A percentile compares a stretch with the other conserved stretches of the same genome.
These are phyloP conservation scores for Epinotia bilunana DNA, from an alignment of 2,888 invertebrate genomes.

Conservation along the genomic window DNA sequence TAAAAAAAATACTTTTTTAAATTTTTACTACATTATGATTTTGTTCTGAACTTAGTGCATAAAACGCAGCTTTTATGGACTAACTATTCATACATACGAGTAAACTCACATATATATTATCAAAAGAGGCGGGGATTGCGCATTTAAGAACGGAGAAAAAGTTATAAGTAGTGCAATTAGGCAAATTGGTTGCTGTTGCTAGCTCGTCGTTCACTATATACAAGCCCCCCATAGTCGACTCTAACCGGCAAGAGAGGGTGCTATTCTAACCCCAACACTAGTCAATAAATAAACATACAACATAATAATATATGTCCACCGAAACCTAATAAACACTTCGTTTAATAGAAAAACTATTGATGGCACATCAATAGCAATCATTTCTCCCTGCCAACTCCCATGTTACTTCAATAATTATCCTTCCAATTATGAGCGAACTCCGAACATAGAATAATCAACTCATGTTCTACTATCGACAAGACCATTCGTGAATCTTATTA, in stretches of 20 bases:
- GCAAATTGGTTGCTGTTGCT: too few relatives aligned
- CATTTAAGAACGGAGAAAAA: too few relatives aligned
- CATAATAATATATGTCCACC: not conserved
- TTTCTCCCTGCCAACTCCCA: not conserved
- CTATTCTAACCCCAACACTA: not conserved
- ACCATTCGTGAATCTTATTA: not conserved
- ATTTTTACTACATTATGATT: too few relatives aligned
- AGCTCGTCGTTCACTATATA: too few relatives aligned
- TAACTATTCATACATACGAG: too few relatives aligned
- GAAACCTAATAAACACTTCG: not conserved
- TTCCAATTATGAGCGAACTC: not conserved
- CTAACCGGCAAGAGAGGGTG: not conserved
- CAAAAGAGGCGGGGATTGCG: too few relatives aligned
- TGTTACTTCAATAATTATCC: slow-evolving; percentile 22
- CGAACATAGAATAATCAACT: not conserved
- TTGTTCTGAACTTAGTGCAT: too few relatives aligned
- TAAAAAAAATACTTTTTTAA: too few relatives aligned
- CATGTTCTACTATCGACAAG: not conserved
- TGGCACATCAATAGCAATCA: slow-evolving; percentile 8
- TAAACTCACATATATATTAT: too few relatives aligned
- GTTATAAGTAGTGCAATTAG: too few relatives aligned
- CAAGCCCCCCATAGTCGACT: not conserved
- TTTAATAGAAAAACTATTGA: slow-evolving; percentile 25
- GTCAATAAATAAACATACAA: not conserved
- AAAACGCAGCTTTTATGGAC: too few relatives aligned